Evolutionary conservation across 2,113 vertebrate genomes (phyloP).

Genomic region (Oophaga pumilio): DNA sequence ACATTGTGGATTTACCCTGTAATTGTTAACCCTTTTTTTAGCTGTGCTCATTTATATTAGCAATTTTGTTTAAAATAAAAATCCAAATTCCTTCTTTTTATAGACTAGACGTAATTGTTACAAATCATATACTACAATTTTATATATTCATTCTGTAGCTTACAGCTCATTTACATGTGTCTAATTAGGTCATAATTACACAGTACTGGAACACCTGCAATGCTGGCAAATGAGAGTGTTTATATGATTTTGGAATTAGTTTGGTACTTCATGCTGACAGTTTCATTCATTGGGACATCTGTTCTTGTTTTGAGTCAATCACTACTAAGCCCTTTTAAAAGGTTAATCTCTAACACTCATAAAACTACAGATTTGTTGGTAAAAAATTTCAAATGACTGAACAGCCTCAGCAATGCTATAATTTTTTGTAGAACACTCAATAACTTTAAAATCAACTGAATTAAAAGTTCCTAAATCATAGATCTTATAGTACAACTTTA

Average conservation of each 20-base stretch:
- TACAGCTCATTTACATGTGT: background rate
- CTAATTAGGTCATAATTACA: constrained; percentile 3
- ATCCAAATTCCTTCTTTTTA: background rate
- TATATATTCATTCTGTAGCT: background rate
- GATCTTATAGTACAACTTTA: too few relatives aligned
- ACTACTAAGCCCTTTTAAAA: constrained; percentile 3
- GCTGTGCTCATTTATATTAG: background rate
- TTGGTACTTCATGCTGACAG: constrained; percentile 3
- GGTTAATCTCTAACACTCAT: background rate
- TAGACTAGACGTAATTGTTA: background rate
- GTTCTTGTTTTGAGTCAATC: constrained; percentile 4
- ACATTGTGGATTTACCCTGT: background rate
- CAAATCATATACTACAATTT: too few relatives aligned
- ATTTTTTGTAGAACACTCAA: background rate
- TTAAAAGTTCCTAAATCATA: too few relatives aligned
- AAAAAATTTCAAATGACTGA: background rate
- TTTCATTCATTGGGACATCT: constrained; percentile 12
- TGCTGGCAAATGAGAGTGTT: background rate
- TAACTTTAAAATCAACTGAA: background rate
- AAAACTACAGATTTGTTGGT: background rate
- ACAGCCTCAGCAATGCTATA: background rate
- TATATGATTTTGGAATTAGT: constrained; percentile 13
- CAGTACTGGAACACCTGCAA: background rate
- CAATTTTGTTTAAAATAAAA: background rate
- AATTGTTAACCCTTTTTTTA: background rate